A percentile compares a stretch with the other conserved stretches of the same genome.
Conservation (phyloP, 2,113 vertebrate genomes). For the Aviceda subcristata region DNA sequence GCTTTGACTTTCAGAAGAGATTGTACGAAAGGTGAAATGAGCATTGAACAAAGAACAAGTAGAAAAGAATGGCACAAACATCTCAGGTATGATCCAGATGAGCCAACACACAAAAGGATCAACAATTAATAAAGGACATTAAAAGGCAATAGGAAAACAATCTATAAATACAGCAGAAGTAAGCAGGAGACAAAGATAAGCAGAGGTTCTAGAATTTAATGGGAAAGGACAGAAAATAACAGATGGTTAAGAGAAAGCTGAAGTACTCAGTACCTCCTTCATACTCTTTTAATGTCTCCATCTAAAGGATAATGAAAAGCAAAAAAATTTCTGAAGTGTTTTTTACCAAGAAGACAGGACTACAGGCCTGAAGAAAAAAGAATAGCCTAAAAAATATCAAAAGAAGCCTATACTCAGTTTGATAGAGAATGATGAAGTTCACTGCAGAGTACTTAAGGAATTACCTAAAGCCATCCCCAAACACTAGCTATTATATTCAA, state of each 20-base stretch:
- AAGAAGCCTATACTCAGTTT: background rate
- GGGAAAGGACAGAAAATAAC: conserved; percentile 6
- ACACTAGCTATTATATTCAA: background rate
- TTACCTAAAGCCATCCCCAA: conserved; percentile 37
- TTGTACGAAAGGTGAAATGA: conserved; percentile 1
- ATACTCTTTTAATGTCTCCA: background rate
- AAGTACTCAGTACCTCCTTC: background rate
- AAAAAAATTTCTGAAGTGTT: background rate
- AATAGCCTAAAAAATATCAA: background rate
- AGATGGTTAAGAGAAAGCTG: background rate
- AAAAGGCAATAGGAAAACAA: background rate
- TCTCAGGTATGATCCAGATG: background rate
- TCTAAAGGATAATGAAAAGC: background rate
- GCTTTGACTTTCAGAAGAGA: background rate
- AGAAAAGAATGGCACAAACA: background rate
- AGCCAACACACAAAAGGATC: conserved; percentile 13
- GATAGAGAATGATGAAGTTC: background rate
- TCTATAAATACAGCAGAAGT: background rate
- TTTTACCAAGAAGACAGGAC: background rate
- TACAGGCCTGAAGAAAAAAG: background rate
- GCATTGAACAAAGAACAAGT: background rate
- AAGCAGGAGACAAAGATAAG: background rate
- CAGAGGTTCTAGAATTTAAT: background rate
- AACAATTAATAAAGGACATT: conserved; percentile 13
- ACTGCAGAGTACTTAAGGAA: background rate